Evolutionary conservation across 2,797 vertebrate genomes (phyloP), one percentile per base, ranked within the genome.

Genomic region (Delichon dasypus): DNA sequence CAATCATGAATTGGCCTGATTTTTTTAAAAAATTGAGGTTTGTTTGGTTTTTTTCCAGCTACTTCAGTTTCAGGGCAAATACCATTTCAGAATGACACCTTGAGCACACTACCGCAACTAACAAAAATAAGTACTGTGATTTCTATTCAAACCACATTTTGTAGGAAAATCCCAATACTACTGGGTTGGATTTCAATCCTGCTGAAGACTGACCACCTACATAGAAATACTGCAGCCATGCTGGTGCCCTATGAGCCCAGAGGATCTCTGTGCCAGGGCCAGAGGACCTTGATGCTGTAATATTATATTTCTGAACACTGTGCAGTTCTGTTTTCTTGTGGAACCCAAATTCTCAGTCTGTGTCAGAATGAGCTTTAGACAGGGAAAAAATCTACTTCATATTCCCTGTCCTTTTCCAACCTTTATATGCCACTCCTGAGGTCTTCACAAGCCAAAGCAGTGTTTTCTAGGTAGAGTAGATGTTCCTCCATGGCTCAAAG

Each of bases 151-250:
- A 93, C 20, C 44, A 62, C 2, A 12, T 88, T 85, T 72, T 66
- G 8, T 57, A 62, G 47, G 38, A 50, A 84, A 72, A 26, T 77
- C 40, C 16, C 25, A 22, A 5, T 19, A 32, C 14, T 48, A 6
- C 42, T 67, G 53, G 36, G 16, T 17, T 86, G 61, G 32, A 70
- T 67, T 83, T 85, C 65, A 74, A 44, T 55, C 36, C 68, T 66
- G 27, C 36, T 86, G 70, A 66, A 80, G 36, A 16, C 40, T 80
- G 83, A 36, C 7, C 29, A 36, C 16, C 12, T 18, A 45, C 30
- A 45, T 0, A 18, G 36, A 53, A 81, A 40, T 23, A 51, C 5
- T 18, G 48, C 36, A 80, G 68, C 44, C 0, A 0, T 51, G 26
- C 54, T 82, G 26, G 47, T 79, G 34, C 23, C 15, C 30, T 0